These are phyloP conservation scores for Capra hircus DNA, from an alignment of 2,113 vertebrate species.

Conservation along the genomic window DNA sequence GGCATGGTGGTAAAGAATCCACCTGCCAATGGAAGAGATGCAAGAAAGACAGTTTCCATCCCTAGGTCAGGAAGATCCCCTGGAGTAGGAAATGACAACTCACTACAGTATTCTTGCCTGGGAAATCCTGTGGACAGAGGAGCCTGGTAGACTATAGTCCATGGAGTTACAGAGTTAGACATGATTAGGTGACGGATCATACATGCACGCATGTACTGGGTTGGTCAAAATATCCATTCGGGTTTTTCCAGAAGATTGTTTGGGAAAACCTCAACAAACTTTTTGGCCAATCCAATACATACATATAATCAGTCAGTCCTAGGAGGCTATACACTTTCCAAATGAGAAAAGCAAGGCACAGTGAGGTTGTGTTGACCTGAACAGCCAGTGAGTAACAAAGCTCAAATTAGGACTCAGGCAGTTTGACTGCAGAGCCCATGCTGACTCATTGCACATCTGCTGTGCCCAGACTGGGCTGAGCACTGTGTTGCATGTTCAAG, in stretches of 20 bases:
- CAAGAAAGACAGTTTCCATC: not conserved
- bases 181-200: not conserved
- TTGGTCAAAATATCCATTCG: not conserved
- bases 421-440: not conserved
- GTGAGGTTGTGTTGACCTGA: not conserved
- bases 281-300: not conserved
- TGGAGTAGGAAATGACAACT: not conserved
- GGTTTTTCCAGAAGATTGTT: not conserved
- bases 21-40: not conserved
- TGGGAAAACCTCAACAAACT: not conserved
- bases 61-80: not conserved
- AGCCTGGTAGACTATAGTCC: not conserved
- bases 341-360: not conserved
- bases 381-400: not conserved
- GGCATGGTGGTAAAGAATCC: not conserved
- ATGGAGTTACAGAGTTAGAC: not conserved
- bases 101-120: not conserved
- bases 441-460: not conserved
- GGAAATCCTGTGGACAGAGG: not conserved
- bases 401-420: not conserved
- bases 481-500: too few species aligned
- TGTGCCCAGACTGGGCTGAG: not conserved
- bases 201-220: not conserved
- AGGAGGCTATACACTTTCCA: not conserved
- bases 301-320: not conserved